Evolutionary conservation across 1,140 invertebrate genomes (phyloP).

Genomic region (Meloidogyne exigua): DNA sequence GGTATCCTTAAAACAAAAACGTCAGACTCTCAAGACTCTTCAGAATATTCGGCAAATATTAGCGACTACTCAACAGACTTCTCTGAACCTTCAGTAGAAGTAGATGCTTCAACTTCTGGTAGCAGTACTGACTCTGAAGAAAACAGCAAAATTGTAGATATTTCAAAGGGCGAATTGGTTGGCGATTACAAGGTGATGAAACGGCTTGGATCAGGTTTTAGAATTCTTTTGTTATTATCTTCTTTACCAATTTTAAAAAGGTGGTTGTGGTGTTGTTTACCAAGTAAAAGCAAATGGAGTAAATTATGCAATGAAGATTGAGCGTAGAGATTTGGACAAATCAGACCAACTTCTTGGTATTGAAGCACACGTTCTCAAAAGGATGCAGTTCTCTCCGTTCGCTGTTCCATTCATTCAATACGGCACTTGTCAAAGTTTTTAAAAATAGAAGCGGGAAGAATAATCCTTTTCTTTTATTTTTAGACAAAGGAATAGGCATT

Average conservation of each 20-base stretch:
- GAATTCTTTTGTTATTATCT: neutral
- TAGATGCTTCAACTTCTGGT: neutral
- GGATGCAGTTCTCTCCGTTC: neutral
- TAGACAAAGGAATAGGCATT: neutral
- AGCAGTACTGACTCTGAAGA: neutral
- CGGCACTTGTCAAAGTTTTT: neutral
- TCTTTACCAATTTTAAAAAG: neutral
- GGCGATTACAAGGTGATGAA: neutral
- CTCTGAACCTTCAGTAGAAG: neutral
- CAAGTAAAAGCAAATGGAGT: neutral
- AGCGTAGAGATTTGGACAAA: neutral
- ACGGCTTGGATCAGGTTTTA: neutral
- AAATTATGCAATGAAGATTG: constrained; percentile 1
- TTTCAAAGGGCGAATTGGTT: neutral
- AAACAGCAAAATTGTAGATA: neutral
- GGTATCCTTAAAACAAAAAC: neutral
- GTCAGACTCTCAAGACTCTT: neutral
- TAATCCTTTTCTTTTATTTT: too few species aligned
- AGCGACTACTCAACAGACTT: neutral
- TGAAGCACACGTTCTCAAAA: neutral
- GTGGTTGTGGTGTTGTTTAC: neutral
- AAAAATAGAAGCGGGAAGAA: too few species aligned
- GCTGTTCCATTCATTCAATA: neutral
- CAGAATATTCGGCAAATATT: neutral
- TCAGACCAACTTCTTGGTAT: neutral